These are phyloP conservation scores for Odocoileus hemionus DNA, from an alignment of 2,113 vertebrate genomes.

Conservation along the genomic window DNA sequence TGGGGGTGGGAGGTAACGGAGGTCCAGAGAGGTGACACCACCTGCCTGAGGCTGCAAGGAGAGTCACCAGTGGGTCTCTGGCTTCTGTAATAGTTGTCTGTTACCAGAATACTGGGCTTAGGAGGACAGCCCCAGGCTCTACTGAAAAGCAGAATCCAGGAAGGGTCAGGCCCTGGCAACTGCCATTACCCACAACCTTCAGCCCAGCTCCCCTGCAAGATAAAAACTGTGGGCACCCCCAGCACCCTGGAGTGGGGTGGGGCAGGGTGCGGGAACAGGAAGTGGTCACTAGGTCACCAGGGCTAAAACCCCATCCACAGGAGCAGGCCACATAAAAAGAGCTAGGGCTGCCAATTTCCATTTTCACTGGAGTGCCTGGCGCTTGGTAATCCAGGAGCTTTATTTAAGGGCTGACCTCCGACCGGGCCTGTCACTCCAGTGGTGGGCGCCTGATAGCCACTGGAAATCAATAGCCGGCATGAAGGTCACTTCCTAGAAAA, in stretches of 20 bases:
- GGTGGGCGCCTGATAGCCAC: conserved; percentile 83
- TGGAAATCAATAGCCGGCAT: conserved; percentile 87
- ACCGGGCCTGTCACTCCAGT: conserved; percentile 85
- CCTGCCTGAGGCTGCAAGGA: not conserved
- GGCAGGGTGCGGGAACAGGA: conserved; percentile 39
- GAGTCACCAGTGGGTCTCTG: not conserved
- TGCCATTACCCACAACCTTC: not conserved
- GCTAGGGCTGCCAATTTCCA: conserved; percentile 81
- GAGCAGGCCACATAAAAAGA: conserved; percentile 76
- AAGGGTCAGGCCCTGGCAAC: not conserved
- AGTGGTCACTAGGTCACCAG: not conserved
- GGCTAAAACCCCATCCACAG: conserved; percentile 70
- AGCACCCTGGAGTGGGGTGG: rapidly evolving
- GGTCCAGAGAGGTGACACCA: not conserved
- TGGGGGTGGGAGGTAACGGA: not conserved
- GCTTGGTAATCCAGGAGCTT: conserved; percentile 86
- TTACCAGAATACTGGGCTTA: not conserved
- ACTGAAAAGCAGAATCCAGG: not conserved
- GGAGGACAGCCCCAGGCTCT: not conserved
- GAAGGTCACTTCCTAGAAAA: conserved; percentile 91
- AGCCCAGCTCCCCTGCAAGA: not conserved
- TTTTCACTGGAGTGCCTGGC: conserved; percentile 85
- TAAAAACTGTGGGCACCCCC: not conserved
- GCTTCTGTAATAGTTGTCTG: not conserved
- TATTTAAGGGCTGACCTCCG: conserved; percentile 92